Conservation (phyloP, 2,888 invertebrate species). For the Dasypogon diadema region DNA sequence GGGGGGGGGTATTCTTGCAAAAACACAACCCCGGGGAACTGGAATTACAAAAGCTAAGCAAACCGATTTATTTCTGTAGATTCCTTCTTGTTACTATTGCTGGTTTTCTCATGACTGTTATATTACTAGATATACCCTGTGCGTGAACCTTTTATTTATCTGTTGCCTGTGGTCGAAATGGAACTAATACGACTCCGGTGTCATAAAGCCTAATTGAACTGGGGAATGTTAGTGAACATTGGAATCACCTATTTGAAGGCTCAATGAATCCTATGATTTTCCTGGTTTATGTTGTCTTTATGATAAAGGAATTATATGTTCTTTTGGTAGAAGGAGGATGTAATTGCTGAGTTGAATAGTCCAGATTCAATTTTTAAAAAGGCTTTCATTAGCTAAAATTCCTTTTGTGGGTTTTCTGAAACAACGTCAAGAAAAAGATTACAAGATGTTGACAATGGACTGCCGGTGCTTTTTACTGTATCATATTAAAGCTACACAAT, state of each 20-base stretch:
- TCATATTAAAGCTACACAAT: too few species aligned
- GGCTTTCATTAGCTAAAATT: too few species aligned
- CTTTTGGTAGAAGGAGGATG: too few species aligned
- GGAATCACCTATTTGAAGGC: slow-evolving; percentile 40
- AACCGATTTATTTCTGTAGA: slow-evolving; percentile 36
- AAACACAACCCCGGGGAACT: background rate
- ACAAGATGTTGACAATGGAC: too few species aligned
- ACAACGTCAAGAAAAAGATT: too few species aligned
- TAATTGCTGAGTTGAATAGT: too few species aligned
- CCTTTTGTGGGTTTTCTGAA: too few species aligned
- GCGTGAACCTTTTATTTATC: slow-evolving; percentile 38
- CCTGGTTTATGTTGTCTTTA: too few species aligned
- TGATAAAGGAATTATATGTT: too few species aligned
- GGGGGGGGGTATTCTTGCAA: background rate
- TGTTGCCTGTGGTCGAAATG: background rate
- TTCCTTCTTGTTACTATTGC: slow-evolving; percentile 13
- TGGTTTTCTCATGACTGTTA: background rate
- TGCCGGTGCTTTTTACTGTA: too few species aligned
- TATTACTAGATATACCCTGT: slow-evolving; percentile 21
- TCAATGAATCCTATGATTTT: slow-evolving; percentile 30
- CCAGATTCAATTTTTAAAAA: too few species aligned
- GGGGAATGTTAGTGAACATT: slow-evolving; percentile 22
- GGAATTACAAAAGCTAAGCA: slow-evolving; percentile 15
- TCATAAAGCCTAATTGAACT: slow-evolving; percentile 47
- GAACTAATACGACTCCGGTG: background rate